Evolutionary conservation across 2,888 invertebrate species (phyloP), one percentile per base, ranked within the genome.

Genomic region (Dryobota labecula): DNA sequence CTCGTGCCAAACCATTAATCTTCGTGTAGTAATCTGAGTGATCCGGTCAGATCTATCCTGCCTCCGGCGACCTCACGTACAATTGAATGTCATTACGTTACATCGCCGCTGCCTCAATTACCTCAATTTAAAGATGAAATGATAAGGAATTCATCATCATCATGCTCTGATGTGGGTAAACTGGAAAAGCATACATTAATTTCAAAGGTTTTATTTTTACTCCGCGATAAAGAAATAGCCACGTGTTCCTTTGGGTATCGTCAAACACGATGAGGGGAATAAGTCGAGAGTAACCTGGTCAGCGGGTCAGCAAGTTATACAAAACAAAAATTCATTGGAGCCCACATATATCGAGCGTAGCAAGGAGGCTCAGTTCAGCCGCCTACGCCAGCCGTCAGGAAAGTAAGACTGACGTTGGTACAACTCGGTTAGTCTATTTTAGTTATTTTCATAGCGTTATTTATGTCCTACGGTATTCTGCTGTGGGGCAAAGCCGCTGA

Each of bases 21-120:
- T 75, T 41, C 30, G 24, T 49, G 8, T 51, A 36, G 41, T 60
- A 43, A 41, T 38, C 20, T 8, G 24, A 27, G 18, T 58, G 36
- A 58, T n/a, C 56, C 30, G 27, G 61, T 45, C 27, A 11, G 36
- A 9, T 24, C 27, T 13, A 5, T 20, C 2, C 43, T 43, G 57
- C 27, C 20, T 61, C 43, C 49, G 45, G n/a, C 38, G 75, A 5
- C 75, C 62, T 69, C 61, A n/a, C 24, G 36, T 27, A 43, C 49
- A 51, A 51, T 38, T 51, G 56, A 57, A 45, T 45, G 69, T n/a
- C 33, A 57, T 57, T 45, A 30, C 45, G 30, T 30, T 24, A 45
- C 38, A 47, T 24, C 18, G 56, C n/a, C 43, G 8, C 30, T 36
- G 18, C 11, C 9, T 30, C 43, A 27, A 62, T 30, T 62, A 58